Base-by-base conservation (phyloP, 1,140 invertebrate species). In the Hetaerina americana region DNA sequence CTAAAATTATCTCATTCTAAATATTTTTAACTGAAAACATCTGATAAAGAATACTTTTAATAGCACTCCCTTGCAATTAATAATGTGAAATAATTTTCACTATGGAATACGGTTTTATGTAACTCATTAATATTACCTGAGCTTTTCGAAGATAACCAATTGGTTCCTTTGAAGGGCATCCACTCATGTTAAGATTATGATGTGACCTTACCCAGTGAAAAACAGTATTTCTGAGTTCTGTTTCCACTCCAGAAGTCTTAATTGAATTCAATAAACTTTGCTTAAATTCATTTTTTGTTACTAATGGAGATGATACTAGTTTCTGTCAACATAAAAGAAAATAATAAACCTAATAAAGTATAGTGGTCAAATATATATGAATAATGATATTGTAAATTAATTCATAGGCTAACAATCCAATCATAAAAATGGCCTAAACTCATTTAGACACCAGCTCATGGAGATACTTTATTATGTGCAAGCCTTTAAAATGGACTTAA, bases 151-250 rank as follows among this genome's bases (percentile, higher is more conserved):
- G 79, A 77, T 92, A 94, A 72, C 79, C 78, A 25, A 87, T 74
- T 5, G 85, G 84, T 77, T 87, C 85, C 70, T 70, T 74, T 77
- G 68, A 73, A 71, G 10, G 72, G 71, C n/a, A 73, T 75, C 15
- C 40, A 57, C 75, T 73, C 67, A 76, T 74, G 29, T 70, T 70
- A 22, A 24, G 40, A 68, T 73, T 72, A 26, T 82, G 85, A 75
- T 87, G 85, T 31, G 85, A 85, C 76, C 90, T 84, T 22, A 90
- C 82, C 88, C 91, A 91, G 78, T 93, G 90, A 80, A 88, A 94
- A 25, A 93, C 88, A 26, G 90, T 91, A 76, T 94, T 94, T 75
- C 90, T 84, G 57, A 94, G 83, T 78, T 92, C 89, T 12, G 87
- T 90, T 79, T 94, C 91, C 72, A 94, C 82, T 31, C 90, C 90